phyloP scores from a whole-genome alignment of 2,888 invertebrate genomes.

The Himalopsyche japonica region DNA sequence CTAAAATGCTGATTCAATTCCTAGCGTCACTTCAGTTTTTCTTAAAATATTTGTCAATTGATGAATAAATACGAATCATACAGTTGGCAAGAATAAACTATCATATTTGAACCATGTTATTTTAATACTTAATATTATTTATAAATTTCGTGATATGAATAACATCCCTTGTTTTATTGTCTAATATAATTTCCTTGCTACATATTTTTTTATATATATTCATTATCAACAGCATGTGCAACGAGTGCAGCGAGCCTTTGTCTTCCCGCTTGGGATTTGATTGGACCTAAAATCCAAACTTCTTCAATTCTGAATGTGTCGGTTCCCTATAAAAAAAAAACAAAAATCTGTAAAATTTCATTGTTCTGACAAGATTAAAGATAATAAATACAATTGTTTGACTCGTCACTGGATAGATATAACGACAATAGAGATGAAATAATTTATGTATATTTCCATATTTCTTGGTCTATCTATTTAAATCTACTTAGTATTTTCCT shows the following conservation, averaged over 20 bases:
- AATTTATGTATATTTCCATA: too few relatives aligned
- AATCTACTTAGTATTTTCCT: too few relatives aligned
- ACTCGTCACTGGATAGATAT: background rate
- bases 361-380: background rate
- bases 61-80: background rate
- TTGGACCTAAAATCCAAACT: constrained; percentile 66
- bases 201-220: constrained; percentile 54
- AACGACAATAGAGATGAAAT: background rate
- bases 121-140: background rate
- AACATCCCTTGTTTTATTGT: background rate
- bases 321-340: constrained; percentile 52
- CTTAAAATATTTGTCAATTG: too few relatives aligned
- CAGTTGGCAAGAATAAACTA: background rate
- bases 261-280: constrained; percentile 63
- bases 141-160: background rate
- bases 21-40: too few relatives aligned
- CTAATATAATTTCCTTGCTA: background rate
- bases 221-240: constrained; percentile 66
- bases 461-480: too few relatives aligned
- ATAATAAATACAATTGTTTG: background rate
- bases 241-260: constrained; percentile 66
- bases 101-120: background rate
- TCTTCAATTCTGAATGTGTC: constrained; percentile 62
- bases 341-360: background rate
- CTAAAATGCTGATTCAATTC: background rate